These are phyloP conservation scores for Ruditapes philippinarum DNA, from an alignment of 1,140 invertebrate species.

Conservation along the genomic window DNA sequence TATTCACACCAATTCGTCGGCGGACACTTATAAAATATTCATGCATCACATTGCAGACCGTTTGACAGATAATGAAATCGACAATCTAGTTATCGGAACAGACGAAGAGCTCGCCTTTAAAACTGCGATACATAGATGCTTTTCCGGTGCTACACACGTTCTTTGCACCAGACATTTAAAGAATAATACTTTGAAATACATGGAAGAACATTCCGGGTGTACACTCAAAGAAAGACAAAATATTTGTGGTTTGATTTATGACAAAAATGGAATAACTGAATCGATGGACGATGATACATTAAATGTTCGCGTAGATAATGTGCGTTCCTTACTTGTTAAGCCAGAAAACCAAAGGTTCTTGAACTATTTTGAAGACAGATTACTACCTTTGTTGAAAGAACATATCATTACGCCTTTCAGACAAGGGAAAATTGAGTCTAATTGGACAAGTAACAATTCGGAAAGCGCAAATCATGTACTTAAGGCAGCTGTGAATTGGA, in stretches of 20 bases:
- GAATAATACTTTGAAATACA: constrained; percentile 23
- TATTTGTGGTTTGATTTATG: not conserved
- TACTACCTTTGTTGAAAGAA: not conserved
- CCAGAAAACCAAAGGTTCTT: too few species aligned
- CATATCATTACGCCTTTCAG: not conserved
- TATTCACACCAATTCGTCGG: constrained; percentile 37
- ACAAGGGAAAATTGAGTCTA: too few species aligned
- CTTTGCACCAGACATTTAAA: too few species aligned
- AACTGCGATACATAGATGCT: not conserved
- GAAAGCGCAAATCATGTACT: too few species aligned
- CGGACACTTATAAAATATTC: constrained; percentile 35
- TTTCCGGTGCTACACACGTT: constrained; percentile 2
- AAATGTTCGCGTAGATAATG: not conserved
- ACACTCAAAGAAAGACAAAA: not conserved
- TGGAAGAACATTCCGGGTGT: constrained; percentile 43
- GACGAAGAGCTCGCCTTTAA: constrained; percentile 28
- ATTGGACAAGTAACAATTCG: too few species aligned
- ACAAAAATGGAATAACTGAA: not conserved
- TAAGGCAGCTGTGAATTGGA: too few species aligned
- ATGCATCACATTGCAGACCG: constrained; percentile 48
- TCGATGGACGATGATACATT: not conserved
- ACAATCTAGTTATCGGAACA: constrained; percentile 22
- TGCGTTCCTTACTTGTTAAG: too few species aligned
- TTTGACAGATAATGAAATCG: constrained; percentile 6
- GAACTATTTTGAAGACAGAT: not conserved